These are phyloP conservation scores for Drosophila truncata DNA, from an alignment of 1,140 invertebrate genomes.

Conservation along the genomic window DNA sequence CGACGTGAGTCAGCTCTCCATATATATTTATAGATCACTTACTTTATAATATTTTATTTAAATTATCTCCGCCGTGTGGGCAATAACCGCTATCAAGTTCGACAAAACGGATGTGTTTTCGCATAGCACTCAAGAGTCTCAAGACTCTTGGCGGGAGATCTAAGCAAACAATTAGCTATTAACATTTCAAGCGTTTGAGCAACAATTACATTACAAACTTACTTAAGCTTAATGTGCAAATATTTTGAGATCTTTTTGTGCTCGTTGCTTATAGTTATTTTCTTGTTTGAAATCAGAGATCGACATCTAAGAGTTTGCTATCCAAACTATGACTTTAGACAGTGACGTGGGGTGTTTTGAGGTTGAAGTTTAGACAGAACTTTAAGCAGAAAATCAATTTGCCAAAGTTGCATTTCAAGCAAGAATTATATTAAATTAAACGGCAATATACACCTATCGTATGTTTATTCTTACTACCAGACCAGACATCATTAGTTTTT, in stretches of 20 bases:
- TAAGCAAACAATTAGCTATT: constrained; percentile 78
- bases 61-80: constrained; percentile 43
- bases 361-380: neutral
- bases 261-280: constrained; percentile 1
- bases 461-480: neutral
- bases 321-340: constrained; percentile 1
- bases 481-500: neutral
- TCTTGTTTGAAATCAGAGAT: constrained; percentile 28
- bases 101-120: constrained; percentile 52
- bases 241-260: constrained; percentile 57
- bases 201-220: constrained; percentile 51
- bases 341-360: constrained; percentile 7
- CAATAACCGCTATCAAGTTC: constrained; percentile 77
- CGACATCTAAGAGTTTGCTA: constrained; percentile 23
- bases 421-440: neutral
- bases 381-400: neutral
- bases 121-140: constrained; percentile 35
- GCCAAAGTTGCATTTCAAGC: neutral
- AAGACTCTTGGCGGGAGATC: constrained; percentile 52
- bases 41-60: constrained; percentile 47
- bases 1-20: constrained; percentile 51
- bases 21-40: constrained; percentile 73
- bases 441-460: too few species aligned
- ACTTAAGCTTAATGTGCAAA: constrained; percentile 65
- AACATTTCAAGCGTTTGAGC: constrained; percentile 62